phyloP scores from a whole-genome alignment of 2,797 vertebrate genomes.

The Paratrypauchen microcephalus region DNA sequence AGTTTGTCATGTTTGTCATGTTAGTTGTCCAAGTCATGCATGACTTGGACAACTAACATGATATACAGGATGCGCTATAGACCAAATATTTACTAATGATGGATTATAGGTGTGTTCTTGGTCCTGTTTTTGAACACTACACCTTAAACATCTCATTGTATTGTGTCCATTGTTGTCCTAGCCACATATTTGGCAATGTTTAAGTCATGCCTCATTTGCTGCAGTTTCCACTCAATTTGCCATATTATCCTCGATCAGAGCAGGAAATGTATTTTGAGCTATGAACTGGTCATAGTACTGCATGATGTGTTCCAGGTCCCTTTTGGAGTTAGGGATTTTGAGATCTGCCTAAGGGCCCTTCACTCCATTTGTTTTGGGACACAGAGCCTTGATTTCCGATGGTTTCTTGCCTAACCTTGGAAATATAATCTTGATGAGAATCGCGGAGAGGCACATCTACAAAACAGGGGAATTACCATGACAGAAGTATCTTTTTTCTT shows the following conservation, averaged over 20 bases:
- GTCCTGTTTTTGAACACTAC: not conserved
- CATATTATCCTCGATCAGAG: slow-evolving; percentile 25
- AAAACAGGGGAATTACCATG: slow-evolving; percentile 43
- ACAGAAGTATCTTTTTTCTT: slow-evolving; percentile 43
- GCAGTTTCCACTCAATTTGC: slow-evolving; percentile 31
- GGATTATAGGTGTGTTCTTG: not conserved
- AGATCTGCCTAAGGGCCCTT: slow-evolving; percentile 21
- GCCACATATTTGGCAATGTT: slow-evolving; percentile 12
- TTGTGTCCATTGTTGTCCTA: slow-evolving; percentile 5
- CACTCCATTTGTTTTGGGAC: slow-evolving; percentile 15
- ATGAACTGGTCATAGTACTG: slow-evolving; percentile 13
- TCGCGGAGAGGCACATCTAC: slow-evolving; percentile 34
- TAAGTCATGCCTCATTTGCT: slow-evolving; percentile 27
- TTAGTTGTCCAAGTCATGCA: too few relatives aligned
- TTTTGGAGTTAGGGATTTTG: slow-evolving; percentile 5
- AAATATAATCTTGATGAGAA: slow-evolving; percentile 38
- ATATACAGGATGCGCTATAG: not conserved
- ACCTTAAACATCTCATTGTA: not conserved
- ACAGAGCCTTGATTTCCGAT: slow-evolving; percentile 8
- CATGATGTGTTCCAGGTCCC: slow-evolving; percentile 26
- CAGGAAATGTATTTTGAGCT: slow-evolving; percentile 17
- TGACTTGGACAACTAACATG: too few relatives aligned
- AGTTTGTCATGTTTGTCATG: too few relatives aligned
- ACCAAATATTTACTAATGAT: slow-evolving; percentile 4
- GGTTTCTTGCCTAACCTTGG: slow-evolving; percentile 19